Conservation (phyloP, 2,888 invertebrate species). For the Chrysodeixis includens region DNA sequence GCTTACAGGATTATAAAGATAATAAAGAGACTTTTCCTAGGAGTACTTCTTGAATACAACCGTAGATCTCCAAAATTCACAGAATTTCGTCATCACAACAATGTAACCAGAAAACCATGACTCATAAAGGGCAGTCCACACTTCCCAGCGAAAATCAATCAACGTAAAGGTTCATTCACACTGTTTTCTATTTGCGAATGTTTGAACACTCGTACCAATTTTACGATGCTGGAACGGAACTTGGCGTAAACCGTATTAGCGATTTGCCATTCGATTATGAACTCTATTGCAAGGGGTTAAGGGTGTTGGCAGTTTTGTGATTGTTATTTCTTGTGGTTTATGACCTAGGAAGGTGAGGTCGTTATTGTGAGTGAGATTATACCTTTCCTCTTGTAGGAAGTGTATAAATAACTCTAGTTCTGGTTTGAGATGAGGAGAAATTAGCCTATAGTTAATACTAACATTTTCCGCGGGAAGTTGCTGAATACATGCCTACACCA, state of each 20-base stretch:
- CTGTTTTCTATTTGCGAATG: conserved; percentile 59
- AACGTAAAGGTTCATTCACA: conserved; percentile 61
- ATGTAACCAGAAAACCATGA: conserved; percentile 26
- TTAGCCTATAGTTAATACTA: neutral
- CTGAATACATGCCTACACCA: too few relatives aligned
- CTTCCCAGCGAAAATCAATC: conserved; percentile 31
- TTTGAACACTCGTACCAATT: conserved; percentile 42
- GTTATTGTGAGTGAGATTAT: conserved; percentile 12
- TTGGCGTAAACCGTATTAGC: conserved; percentile 27
- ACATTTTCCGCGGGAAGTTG: neutral
- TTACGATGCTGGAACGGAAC: conserved; percentile 53
- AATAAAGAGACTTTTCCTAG: too few relatives aligned
- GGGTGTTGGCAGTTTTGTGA: neutral
- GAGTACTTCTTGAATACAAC: too few relatives aligned
- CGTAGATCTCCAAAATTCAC: too few relatives aligned
- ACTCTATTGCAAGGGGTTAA: conserved; percentile 10
- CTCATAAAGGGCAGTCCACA: conserved; percentile 37
- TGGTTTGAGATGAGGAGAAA: conserved; percentile 1
- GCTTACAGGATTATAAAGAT: too few relatives aligned
- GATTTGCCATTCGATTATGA: conserved; percentile 7
- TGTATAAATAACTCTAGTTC: conserved; percentile 8
- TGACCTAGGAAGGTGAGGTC: conserved; percentile 28
- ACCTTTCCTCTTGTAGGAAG: conserved; percentile 31
- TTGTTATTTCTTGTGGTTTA: conserved; percentile 21
- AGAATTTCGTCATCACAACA: neutral